Evolutionary conservation across 2,797 vertebrate genomes (phyloP).

Genomic region (Sebastes vulpes): DNA sequence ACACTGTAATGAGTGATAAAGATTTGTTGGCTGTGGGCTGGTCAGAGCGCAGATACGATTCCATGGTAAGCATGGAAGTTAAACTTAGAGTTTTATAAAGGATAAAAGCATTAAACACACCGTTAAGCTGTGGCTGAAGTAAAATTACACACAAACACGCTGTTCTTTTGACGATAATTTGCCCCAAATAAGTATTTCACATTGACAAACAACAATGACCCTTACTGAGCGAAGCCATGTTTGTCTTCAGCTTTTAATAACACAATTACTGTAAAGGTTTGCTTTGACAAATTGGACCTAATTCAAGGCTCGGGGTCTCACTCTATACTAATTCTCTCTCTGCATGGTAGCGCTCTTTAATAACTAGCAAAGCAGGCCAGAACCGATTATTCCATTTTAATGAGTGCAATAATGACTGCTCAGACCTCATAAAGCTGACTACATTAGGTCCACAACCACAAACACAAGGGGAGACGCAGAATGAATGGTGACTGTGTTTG

Average conservation of each 20-base stretch:
- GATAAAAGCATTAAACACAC: conserved; percentile 10
- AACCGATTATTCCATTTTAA: conserved; percentile 64
- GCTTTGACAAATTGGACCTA: conserved; percentile 57
- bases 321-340: conserved; percentile 41
- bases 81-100: not conserved
- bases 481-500: conserved; percentile 18
- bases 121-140: not conserved
- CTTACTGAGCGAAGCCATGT: not conserved
- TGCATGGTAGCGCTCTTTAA: conserved; percentile 44
- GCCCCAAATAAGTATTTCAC: not conserved
- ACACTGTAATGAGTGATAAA: conserved; percentile 39
- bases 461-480: conserved; percentile 14
- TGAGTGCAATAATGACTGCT: conserved; percentile 56
- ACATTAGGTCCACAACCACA: conserved; percentile 44
- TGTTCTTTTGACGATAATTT: not conserved
- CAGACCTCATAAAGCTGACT: conserved; percentile 55
- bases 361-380: conserved; percentile 49
- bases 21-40: conserved; percentile 16
- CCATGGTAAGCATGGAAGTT: conserved; percentile 13
- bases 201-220: conserved; percentile 14
- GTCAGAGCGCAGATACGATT: not conserved
- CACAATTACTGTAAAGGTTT: conserved; percentile 43
- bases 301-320: conserved; percentile 25
- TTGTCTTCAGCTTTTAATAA: conserved; percentile 31
- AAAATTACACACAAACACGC: not conserved